Evolutionary conservation across 2,113 vertebrate species (phyloP), one percentile per base, ranked within the genome.

Genomic region (Colistium nudipinnis): DNA sequence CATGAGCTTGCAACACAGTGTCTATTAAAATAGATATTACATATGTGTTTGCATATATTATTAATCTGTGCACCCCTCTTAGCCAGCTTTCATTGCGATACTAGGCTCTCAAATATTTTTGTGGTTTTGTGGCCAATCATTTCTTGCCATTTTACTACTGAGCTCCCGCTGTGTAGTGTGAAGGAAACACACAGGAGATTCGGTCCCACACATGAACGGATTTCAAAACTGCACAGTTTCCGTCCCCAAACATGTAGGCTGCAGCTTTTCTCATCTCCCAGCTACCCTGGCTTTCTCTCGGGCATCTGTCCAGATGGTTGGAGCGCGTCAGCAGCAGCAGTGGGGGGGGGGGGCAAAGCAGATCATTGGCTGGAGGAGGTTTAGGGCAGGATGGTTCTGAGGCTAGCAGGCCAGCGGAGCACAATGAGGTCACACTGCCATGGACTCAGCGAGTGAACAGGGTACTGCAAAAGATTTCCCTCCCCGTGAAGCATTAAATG

Each of bases 261-360:
- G 48, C 61, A 45, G 35, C 45, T 27, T 2, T 25, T 59, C 44
- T 86, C 59, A 77, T 74, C 80, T 85, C 51, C 4, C 45, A 82
- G 31, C 86, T 80, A 74, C 30, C 70, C 81, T 25, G 53, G 52
- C 74, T 70, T 41, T 35, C 65, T 74, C 55, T 31, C 49, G 31
- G 72, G 73, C 54, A 41, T 67, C 16, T 48, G 71, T 83, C 76
- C 80, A 86, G 77, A 87, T 84, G 69, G 78, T 60, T 78, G 51
- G 49, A 74, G 62, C 80, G 62, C 31, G 39, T 71, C 74, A 83
- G 69, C 68, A 4, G n/a, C 16, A 14, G 16, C 4, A 7, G 1
- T n/a, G n/a, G n/a, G n/a, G n/a, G n/a, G 41, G 51, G 43, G 41
- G 33, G 75, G 57, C 67, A 73, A 78, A 80, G 55, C 64, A 70